Evolutionary conservation across 2,888 invertebrate genomes (phyloP).

Genomic region (Corythucha ciliata): DNA sequence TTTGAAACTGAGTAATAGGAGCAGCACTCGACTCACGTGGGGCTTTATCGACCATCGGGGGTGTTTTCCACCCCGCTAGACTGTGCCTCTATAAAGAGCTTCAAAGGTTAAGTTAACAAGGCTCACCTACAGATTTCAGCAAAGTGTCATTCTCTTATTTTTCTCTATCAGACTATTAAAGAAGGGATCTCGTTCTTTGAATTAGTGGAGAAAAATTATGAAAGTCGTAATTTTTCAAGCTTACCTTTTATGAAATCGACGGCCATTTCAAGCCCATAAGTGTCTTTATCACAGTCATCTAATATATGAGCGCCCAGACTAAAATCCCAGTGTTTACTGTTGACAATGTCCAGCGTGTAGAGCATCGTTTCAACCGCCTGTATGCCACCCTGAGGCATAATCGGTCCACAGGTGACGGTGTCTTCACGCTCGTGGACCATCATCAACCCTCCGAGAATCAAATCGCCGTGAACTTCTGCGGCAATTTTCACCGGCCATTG

Average conservation of each 20-base stretch:
- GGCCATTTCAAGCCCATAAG: conserved; percentile 90
- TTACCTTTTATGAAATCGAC: conserved; percentile 94
- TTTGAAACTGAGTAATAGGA: no score
- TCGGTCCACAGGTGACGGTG: conserved; percentile 76
- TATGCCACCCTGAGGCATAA: conserved; percentile 88
- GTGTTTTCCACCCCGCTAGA: no score
- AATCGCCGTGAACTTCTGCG: conserved; percentile 57
- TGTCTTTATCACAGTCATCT: conserved; percentile 93
- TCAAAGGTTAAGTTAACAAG: no score
- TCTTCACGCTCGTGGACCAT: conserved; percentile 91
- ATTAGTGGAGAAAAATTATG: no score
- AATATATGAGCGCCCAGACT: conserved; percentile 78
- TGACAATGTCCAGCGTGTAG: conserved; percentile 75
- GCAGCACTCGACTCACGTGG: no score
- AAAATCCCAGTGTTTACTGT: conserved; percentile 54
- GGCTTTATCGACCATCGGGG: no score
- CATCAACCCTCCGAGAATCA: conserved; percentile 84
- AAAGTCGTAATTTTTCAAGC: no score
- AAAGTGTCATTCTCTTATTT: no score
- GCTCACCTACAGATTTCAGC: no score
- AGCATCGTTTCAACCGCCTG: conserved; percentile 88
- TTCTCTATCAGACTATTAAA: no score
- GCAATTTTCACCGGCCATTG: conserved; percentile 18
- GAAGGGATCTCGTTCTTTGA: no score
- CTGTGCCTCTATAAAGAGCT: no score